These are phyloP conservation scores for Camponotus floridanus DNA, from an alignment of 1,140 invertebrate genomes.

Conservation along the genomic window DNA sequence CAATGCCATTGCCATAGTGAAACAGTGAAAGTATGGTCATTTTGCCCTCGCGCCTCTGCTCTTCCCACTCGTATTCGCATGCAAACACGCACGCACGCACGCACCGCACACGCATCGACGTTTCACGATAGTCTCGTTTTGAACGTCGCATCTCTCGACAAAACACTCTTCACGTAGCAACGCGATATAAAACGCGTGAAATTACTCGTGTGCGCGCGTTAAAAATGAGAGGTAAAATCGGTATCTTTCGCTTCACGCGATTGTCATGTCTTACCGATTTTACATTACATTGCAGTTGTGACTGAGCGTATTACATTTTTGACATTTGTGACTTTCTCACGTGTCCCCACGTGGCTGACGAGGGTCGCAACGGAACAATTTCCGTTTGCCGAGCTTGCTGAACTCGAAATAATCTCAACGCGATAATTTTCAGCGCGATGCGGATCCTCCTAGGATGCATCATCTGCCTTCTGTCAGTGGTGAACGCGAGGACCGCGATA, in stretches of 20 bases:
- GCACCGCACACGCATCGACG: conserved; percentile 3
- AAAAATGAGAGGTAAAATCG: conserved; percentile 43
- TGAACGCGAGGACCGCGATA: conserved; percentile 86
- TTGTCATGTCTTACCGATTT: background rate
- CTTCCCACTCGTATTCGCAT: conserved; percentile 51
- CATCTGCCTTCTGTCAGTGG: conserved; percentile 73
- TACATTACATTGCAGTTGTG: too few relatives aligned
- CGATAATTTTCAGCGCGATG: conserved; percentile 75
- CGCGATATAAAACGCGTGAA: background rate
- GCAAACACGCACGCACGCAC: conserved; percentile 23
- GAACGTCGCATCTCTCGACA: conserved; percentile 15
- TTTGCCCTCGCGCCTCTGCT: conserved; percentile 76
- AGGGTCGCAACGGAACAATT: background rate
- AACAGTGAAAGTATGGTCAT: conserved; percentile 85
- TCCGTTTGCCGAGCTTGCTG: background rate
- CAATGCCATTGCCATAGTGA: conserved; percentile 86
- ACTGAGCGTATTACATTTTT: too few relatives aligned
- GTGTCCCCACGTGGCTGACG: background rate
- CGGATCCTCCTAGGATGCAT: conserved; percentile 68
- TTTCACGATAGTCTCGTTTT: conserved; percentile 52
- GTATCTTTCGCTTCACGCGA: background rate
- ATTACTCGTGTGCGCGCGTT: conserved; percentile 10
- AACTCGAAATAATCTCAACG: background rate
- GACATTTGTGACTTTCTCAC: too few relatives aligned
- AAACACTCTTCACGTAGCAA: background rate